Evolutionary conservation across 2,797 vertebrate genomes (phyloP).

Genomic region (Philypnodon macrostomus): DNA sequence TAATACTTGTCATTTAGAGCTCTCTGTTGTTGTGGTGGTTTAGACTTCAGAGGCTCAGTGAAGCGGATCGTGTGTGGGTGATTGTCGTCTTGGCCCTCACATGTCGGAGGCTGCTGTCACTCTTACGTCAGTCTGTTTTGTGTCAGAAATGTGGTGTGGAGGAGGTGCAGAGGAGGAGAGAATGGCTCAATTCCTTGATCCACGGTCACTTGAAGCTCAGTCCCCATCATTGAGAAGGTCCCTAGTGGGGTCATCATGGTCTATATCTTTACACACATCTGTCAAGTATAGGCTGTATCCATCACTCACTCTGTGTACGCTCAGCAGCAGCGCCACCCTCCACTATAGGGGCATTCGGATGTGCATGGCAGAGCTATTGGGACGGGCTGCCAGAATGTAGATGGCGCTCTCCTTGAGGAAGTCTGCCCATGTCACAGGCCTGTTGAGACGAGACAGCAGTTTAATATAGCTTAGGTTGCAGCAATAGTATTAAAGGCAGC

Average conservation of each 20-base stretch:
- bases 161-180: constrained; percentile 50
- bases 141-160: constrained; percentile 39
- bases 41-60: constrained; percentile 12
- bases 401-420: constrained; percentile 88
- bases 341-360: constrained; percentile 86
- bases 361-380: constrained; percentile 91
- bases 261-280: constrained; percentile 21
- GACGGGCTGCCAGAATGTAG: constrained; percentile 89
- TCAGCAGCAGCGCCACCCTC: constrained; percentile 21
- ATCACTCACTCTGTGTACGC: constrained; percentile 17
- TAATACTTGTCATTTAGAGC: constrained; percentile 20
- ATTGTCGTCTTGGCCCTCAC: constrained; percentile 26
- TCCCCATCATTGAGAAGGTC: constrained; percentile 33
- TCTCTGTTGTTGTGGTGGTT: constrained; percentile 18
- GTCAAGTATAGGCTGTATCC: constrained; percentile 28
- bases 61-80: constrained; percentile 23
- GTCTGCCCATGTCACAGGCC: constrained; percentile 83
- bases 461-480: not conserved
- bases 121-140: constrained; percentile 23
- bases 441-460: constrained; percentile 49
- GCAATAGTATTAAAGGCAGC: no score
- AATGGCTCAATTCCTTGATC: constrained; percentile 46
- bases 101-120: constrained; percentile 35
- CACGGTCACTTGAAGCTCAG: constrained; percentile 40
- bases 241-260: constrained; percentile 29